These are phyloP conservation scores for Furnarius figulus DNA, from an alignment of 2,113 vertebrate species.

Conservation along the genomic window DNA sequence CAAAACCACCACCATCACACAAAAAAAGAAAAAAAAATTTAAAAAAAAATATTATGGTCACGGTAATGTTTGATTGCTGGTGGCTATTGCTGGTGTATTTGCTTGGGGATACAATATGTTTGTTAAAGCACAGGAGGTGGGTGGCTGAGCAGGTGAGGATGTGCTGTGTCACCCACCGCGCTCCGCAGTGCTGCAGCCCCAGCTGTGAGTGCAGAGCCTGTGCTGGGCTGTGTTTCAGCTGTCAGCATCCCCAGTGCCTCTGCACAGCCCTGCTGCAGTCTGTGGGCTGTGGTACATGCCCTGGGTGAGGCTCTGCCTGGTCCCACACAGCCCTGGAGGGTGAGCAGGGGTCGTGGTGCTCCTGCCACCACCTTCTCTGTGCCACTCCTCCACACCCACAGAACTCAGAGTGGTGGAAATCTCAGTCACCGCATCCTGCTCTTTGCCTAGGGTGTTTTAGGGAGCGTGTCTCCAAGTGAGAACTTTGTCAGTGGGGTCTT, in stretches of 20 bases:
- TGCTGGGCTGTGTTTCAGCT: not conserved
- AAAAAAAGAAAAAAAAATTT: not conserved
- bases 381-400: not conserved
- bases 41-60: accelerated
- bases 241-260: not conserved
- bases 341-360: not conserved
- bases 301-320: not conserved
- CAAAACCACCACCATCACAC: not conserved
- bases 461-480: not conserved
- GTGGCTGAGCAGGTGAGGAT: not conserved
- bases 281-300: not conserved
- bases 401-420: not conserved
- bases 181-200: not conserved
- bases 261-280: not conserved
- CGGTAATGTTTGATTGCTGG: not conserved
- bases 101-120: not conserved
- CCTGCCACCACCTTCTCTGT: not conserved
- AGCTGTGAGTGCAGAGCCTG: no score
- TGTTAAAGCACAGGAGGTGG: not conserved
- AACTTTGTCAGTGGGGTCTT: not conserved
- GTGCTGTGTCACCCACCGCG: not conserved
- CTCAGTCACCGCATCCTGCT: not conserved
- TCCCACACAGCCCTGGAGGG: not conserved
- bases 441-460: not conserved
- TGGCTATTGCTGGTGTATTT: not conserved